Base-by-base conservation (phyloP, 2,888 invertebrate species). In the Pherbina coryleti region DNA sequence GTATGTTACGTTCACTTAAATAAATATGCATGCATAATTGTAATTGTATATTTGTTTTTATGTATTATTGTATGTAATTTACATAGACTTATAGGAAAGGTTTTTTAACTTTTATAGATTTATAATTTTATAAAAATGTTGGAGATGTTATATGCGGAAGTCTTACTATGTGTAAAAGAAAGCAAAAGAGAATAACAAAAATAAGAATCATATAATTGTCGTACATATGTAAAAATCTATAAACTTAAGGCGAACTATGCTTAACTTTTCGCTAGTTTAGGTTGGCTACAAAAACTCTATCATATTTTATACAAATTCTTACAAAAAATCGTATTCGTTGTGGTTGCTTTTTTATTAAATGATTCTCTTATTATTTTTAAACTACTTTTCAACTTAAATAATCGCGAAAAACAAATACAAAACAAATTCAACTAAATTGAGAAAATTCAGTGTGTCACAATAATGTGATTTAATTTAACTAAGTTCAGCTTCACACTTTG, bases 281-380 rank as follows among this genome's bases (percentile, higher is more conserved):
- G 31, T 44, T 14, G 37, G 22, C n/a, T 67, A 67, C 49, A 67
- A 67, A 49, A 49, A 44, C n/a, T 14, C n/a, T 67, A 22, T 44
- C 28, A 71, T 55, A 71, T 53, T 31, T 71, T 25, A 49, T 66
- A 66, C 66, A 34, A 67, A 22, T 60, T 28, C 22, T 60, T 44
- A 72, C n/a, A 57, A 44, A 31, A 53, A 55, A 37, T 22, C n/a
- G 60, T 19, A 57, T 72, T 72, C 72, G 72, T 72, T 72, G 72
- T 72, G 25, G 55, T 71, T 55, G 14, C 34, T 28, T 9, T 55
- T 19, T 28, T 53, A 3, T 55, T 55, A 60, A 60, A 25, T 60
- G 7, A 22, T 22, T 22, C 19, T 3, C 25, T 22, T 25, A 60
- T 55, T 55, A n/a, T 28, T 28, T 25, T 25, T 14, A 25, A 60